Evolutionary conservation across 2,888 invertebrate genomes (phyloP).

Genomic region (Pseudoips prasinana): DNA sequence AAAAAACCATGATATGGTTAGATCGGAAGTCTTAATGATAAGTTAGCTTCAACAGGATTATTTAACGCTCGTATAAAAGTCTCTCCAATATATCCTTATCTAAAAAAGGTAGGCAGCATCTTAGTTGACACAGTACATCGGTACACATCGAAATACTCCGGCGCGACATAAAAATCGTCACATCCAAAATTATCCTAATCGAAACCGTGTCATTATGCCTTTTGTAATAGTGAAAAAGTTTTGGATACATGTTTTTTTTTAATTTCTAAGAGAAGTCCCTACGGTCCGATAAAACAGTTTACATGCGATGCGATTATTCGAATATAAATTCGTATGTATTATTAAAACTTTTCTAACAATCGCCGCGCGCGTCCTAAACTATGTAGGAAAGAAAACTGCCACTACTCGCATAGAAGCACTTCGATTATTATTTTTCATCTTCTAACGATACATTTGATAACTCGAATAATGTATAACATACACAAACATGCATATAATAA

Average conservation of each 20-base stretch:
- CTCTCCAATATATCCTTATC: constrained; percentile 80
- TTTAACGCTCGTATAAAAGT: constrained; percentile 82
- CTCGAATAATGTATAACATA: constrained; percentile 67
- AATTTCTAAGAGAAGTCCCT: constrained; percentile 61
- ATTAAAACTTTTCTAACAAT: constrained; percentile 3
- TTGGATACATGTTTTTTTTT: constrained; percentile 61
- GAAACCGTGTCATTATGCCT: constrained; percentile 54
- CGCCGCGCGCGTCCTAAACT: constrained; percentile 19
- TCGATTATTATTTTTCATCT: constrained; percentile 54
- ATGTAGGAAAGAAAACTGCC: constrained; percentile 47
- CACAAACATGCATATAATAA: constrained; percentile 68
- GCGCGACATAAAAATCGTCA: constrained; percentile 58
- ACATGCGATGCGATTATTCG: constrained; percentile 11
- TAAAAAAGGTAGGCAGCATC: constrained; percentile 76
- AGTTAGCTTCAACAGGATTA: constrained; percentile 78
- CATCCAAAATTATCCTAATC: constrained; percentile 53
- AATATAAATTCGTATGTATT: neutral
- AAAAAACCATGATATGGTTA: constrained; percentile 68
- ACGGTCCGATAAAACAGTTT: constrained; percentile 26
- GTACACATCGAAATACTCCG: constrained; percentile 56
- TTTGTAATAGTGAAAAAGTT: constrained; percentile 67
- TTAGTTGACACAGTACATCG: constrained; percentile 59
- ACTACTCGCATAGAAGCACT: constrained; percentile 64
- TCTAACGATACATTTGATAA: constrained; percentile 76
- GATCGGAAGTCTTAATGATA: constrained; percentile 74